phyloP scores from a whole-genome alignment of 2,113 vertebrate species.

The Nothobranchius kuhntae region DNA sequence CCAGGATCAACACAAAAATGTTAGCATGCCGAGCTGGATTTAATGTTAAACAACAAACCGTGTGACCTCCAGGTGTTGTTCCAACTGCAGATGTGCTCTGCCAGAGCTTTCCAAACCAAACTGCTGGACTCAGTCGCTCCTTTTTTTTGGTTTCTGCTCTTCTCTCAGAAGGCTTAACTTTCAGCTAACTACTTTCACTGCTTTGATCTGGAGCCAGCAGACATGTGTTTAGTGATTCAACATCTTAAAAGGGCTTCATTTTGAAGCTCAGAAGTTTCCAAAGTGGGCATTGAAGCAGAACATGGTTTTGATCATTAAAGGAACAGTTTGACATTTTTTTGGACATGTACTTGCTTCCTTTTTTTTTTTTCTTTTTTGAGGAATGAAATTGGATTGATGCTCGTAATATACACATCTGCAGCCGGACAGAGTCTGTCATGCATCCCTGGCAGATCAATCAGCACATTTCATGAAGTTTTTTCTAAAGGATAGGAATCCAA shows the following conservation, averaged over 20 bases:
- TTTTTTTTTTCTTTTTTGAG: too few relatives aligned
- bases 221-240: conserved; percentile 63
- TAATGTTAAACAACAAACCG: conserved; percentile 38
- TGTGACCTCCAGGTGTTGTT: conserved; percentile 46
- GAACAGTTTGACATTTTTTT: conserved; percentile 10
- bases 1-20: conserved; percentile 38
- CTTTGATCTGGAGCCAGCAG: conserved; percentile 49
- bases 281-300: conserved; percentile 20
- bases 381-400: background rate
- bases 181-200: conserved; percentile 21
- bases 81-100: conserved; percentile 39
- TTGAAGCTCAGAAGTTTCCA: conserved; percentile 27
- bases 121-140: conserved; percentile 30
- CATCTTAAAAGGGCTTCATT: conserved; percentile 43
- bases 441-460: background rate
- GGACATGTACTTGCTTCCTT: background rate
- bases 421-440: too few relatives aligned
- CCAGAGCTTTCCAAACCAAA: conserved; percentile 43
- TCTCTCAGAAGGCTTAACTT: conserved; percentile 23
- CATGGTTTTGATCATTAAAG: conserved; percentile 20
- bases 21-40: conserved; percentile 3
- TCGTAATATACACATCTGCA: conserved; percentile 1
- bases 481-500: too few relatives aligned
- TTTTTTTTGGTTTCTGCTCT: conserved; percentile 30
- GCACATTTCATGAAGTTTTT: too few relatives aligned